Evolutionary conservation across 2,113 vertebrate genomes (phyloP), one percentile per base, ranked within the genome.

Genomic region (Salvelinus namaycush): DNA sequence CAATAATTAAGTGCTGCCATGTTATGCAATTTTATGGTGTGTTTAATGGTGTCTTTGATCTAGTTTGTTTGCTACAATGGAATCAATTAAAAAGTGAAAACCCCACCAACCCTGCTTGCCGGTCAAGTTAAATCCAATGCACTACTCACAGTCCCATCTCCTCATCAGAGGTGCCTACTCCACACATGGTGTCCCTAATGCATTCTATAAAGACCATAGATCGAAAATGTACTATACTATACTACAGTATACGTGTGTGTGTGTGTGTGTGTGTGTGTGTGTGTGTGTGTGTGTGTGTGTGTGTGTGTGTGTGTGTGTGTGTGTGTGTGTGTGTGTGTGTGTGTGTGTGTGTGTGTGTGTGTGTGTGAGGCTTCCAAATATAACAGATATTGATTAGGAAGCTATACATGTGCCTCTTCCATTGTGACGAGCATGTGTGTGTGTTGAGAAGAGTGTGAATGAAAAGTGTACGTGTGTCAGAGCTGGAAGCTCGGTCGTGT

Each of bases 401-500:
- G 39, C 39, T 44, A 44, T 18, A 8, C 67, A 12, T 39, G 67
- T 34, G 67, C 29, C 18, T 68, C 67, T 22, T 20, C 5, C 22
- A 76, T 13, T 4, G 1, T 72, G 49, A 60, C 14, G 20, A 44
- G 59, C 60, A 24, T 22, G 59, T 62, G n/a, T n/a, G 20, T 62
- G 20, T 62, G n/a, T 62, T 8, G 3, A 9, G 18, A 22, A 22
- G n/a, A 20, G 59, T 20, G 54, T 78, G 60, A 77, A 73, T 70
- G 54, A 14, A 18, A 4, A 60, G 4, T 31, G n/a, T 68, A 11
- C 2, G 26, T 57, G 16, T 66, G 62, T 27, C 26, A 76, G 57
- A 16, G 65, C 60, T 80, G 51, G 29, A 77, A 34, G 34, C 49
- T 76, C 66, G 68, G 14, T 79, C 1, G 3, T 1, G 4, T 18